Evolutionary conservation across 2,888 invertebrate genomes (phyloP), one percentile per base, ranked within the genome.

Genomic region (Limnephilus rhombicus): DNA sequence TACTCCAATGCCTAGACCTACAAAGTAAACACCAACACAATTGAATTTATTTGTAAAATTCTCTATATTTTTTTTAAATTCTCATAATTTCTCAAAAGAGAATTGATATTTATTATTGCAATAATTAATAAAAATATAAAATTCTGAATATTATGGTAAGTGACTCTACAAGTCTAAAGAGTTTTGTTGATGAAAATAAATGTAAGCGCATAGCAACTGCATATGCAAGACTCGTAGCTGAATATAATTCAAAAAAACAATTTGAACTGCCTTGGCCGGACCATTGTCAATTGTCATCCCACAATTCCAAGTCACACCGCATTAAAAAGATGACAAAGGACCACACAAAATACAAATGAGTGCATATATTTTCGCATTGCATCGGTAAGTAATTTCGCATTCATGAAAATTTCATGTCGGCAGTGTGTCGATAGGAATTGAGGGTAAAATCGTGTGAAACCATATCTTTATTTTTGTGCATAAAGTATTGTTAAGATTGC

Each of bases 281-380:
- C 53, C 80, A 88, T 88, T 88, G 88, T 88, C 68, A 49, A 49
- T 49, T 49, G 24, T 68, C n/a, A 31, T 80, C 11, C 13, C 31
- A 9, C 80, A 89, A 89, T 80, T 37, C 13, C 68, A 37, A 41
- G 68, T 89, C 88, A 89, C 88, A 89, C 80, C 45, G 80, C 68
- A 80, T 89, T 89, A 80, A 68, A 80, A 4, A 86, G 37, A 83
- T 83, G 37, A 89, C 29, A 80, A 89, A 80, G 80, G 80, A 80
- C 68, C 80, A 31, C 53, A 49, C 53, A n/a, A 53, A 29, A 24
- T 68, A 24, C 24, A 68, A 68, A 68, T 68, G 24, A 24, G 13
- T 83, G 12, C 31, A 37, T 83, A 34, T 83, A 13, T 34, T 31
- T 29, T 34, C 34, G 7, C 12, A 83, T 34, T 83, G 34, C 29